phyloP scores from a whole-genome alignment of 2,797 vertebrate species.

The Siniperca obscura region DNA sequence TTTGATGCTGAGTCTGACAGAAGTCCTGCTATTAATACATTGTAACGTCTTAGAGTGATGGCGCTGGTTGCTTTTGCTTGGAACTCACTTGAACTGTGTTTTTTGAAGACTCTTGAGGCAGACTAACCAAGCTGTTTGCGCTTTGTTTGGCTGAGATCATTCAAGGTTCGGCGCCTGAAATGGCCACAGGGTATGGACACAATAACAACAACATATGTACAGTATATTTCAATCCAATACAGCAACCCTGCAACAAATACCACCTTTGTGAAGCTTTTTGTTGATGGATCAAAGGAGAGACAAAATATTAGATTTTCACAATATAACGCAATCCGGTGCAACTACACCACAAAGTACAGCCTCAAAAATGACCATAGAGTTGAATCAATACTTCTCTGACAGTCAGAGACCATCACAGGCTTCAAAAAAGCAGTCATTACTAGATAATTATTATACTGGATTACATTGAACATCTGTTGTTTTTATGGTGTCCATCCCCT shows the following conservation, averaged over 20 bases:
- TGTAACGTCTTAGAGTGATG: background rate
- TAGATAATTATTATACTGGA: background rate
- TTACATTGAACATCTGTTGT: conserved; percentile 11
- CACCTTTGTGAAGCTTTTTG: conserved; percentile 7
- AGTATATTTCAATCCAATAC: background rate
- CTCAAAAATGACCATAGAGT: background rate
- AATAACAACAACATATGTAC: background rate
- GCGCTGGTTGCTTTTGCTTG: conserved; percentile 3
- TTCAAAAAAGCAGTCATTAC: background rate
- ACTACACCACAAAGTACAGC: conserved; percentile 29
- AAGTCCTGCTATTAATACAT: conserved; percentile 28
- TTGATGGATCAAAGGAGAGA: conserved; percentile 41
- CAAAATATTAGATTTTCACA: conserved; percentile 19
- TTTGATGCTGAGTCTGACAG: conserved; percentile 15
- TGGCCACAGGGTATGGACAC: background rate
- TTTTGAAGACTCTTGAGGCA: conserved; percentile 1
- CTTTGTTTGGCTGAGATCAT: conserved; percentile 21
- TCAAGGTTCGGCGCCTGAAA: background rate
- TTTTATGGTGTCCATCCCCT: background rate
- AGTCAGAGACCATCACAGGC: background rate
- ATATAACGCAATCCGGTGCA: conserved; percentile 37
- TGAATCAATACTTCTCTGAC: background rate
- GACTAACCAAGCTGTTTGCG: background rate
- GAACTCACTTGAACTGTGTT: background rate
- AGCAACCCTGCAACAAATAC: conserved; percentile 7